phyloP scores from a whole-genome alignment of 2,113 vertebrate genomes.

The Paradoxurus hermaphroditus region DNA sequence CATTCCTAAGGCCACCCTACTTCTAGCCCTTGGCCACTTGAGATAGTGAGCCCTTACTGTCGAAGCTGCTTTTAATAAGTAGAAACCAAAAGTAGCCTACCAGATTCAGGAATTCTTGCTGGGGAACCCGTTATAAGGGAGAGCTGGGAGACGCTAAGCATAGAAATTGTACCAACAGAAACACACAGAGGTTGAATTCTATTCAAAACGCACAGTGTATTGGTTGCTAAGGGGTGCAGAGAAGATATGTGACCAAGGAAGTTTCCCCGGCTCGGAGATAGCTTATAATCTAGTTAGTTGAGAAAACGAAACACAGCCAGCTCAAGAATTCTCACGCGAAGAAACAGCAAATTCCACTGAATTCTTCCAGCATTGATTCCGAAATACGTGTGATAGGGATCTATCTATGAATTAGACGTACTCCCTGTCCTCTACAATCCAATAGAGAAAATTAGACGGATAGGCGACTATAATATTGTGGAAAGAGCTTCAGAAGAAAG shows the following conservation, averaged over 20 bases:
- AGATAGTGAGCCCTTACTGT: not conserved
- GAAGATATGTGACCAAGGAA: not conserved
- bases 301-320: constrained; percentile 45
- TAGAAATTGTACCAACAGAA: not conserved
- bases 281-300: constrained; percentile 9
- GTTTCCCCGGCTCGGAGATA: not conserved
- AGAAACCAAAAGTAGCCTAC: not conserved
- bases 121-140: not conserved
- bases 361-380: not conserved
- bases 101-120: not conserved
- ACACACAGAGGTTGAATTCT: not conserved
- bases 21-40: not conserved
- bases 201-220: not conserved
- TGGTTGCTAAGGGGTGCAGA: constrained; percentile 16
- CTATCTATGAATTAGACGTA: not conserved
- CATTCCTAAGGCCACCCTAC: not conserved
- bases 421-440: not conserved
- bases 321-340: constrained; percentile 30
- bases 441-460: not conserved
- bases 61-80: not conserved
- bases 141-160: not conserved
- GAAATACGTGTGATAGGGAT: not conserved
- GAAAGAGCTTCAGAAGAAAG: constrained; percentile 1
- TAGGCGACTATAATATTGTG: not conserved
- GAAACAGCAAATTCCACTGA: constrained; percentile 44